Evolutionary conservation across 2,888 invertebrate genomes (phyloP), one percentile per base, ranked within the genome.

Genomic region (Chelonus formosanus): DNA sequence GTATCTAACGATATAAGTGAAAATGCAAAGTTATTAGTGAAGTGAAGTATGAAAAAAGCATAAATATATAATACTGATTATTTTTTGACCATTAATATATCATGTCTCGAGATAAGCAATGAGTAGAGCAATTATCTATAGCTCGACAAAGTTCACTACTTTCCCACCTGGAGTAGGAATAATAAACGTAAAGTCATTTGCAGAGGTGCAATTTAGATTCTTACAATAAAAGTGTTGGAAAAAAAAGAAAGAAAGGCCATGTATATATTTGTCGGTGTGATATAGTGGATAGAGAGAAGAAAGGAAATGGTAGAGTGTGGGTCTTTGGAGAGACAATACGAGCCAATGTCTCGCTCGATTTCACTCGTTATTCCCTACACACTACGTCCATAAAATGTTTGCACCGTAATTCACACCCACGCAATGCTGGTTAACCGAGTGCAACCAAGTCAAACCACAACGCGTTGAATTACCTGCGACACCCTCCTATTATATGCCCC

Each of bases 341-440:
- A 60, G 47, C 64, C 64, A 58, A 64, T 54, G 68, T 68, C 59
- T 66, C 57, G 71, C 67, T 70, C 66, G 68, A 71, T 70, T 72
- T 71, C 67, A 71, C 71, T 72, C 56, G 61, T 66, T 68, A 65
- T 61, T 44, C 53, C 63, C 36, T 56, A 43, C 58, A 53, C 64
- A 5, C 32, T 20, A 50, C 34, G 20, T 48, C 65, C 48, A 65
- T 70, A 69, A 68, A 40, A 68, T 60, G 68, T 65, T 59, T 62
- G 69, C 69, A 72, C 71, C 73, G 72, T 70, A 74, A 76, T 74
- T 77, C 76, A 75, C 75, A 68, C 77, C 77, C 75, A 78, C 78
- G 73, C 75, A 45, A 58, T 5, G 8, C 32, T 59, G 52, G 50
- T 54, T 56, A 59, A 50, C 45, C 59, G 53, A 45, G 54, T 58